Conservation (phyloP, 2,797 vertebrate species). For the Pangasius mekongensis region DNA sequence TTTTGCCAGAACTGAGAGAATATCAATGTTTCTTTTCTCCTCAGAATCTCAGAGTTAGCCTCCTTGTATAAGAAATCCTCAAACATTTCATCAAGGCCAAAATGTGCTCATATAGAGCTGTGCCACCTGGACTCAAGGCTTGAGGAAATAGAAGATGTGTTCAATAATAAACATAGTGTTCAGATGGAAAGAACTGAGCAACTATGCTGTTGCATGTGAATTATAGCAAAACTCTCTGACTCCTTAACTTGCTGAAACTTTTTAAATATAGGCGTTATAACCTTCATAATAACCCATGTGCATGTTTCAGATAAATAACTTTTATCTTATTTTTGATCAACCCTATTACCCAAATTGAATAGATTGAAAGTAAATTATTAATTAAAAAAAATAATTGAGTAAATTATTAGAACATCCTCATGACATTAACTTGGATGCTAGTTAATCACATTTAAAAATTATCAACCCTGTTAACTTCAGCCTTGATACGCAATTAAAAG, state of each 20-base stretch:
- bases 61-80: conserved; percentile 30
- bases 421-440: background rate
- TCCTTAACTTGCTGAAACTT: conserved; percentile 4
- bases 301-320: background rate
- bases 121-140: conserved; percentile 32
- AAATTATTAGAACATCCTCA: background rate
- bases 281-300: background rate
- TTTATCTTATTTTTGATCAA: background rate
- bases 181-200: conserved; percentile 14
- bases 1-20: conserved; percentile 50
- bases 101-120: conserved; percentile 35
- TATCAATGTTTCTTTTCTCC: conserved; percentile 42
- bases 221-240: conserved; percentile 57
- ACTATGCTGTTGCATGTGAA: conserved; percentile 53
- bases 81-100: conserved; percentile 55
- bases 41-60: conserved; percentile 41
- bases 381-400: background rate
- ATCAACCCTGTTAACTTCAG: background rate
- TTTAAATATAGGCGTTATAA: background rate
- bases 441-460: background rate
- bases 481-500: background rate
- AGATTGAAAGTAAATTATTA: background rate
- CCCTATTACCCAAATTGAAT: background rate
- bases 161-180: conserved; percentile 26
- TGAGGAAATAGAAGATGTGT: conserved; percentile 23